Evolutionary conservation across 2,113 vertebrate genomes (phyloP).

Genomic region (Engraulis encrasicolus): DNA sequence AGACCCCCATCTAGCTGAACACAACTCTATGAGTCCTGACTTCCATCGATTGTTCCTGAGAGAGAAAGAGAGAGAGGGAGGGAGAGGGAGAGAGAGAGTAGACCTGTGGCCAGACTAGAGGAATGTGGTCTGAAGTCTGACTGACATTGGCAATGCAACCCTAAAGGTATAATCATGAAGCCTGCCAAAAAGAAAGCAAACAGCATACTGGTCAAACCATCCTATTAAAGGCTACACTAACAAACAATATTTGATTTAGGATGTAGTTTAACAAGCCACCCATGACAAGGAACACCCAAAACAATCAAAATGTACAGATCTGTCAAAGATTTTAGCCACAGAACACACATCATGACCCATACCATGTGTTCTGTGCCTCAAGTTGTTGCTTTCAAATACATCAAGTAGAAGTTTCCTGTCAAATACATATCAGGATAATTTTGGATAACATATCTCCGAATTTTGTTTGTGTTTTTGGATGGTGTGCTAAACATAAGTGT

Average conservation of each 20-base stretch:
- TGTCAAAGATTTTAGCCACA: neutral
- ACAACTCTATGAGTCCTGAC: neutral
- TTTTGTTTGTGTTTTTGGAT: too few relatives aligned
- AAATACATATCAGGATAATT: too few relatives aligned
- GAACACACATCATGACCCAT: too few relatives aligned
- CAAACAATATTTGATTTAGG: neutral
- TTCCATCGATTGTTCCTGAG: neutral
- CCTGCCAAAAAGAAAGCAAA: neutral
- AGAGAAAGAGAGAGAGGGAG: constrained; percentile 36
- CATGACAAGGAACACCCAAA: neutral
- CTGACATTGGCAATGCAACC: neutral
- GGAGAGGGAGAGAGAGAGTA: neutral
- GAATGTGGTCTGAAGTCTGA: constrained; percentile 42
- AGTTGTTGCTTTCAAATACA: too few relatives aligned
- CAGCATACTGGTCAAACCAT: neutral
- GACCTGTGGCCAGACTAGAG: neutral
- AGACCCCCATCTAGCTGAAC: neutral
- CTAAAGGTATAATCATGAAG: constrained; percentile 2
- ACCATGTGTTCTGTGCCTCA: too few relatives aligned
- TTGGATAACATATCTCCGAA: too few relatives aligned
- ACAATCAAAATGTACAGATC: neutral
- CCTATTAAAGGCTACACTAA: too few relatives aligned
- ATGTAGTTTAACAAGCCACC: neutral
- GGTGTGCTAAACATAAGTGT: too few relatives aligned
- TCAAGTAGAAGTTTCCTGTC: too few relatives aligned